Base-by-base conservation (phyloP, 1,140 invertebrate genomes). In the Magallana ariakensis region DNA sequence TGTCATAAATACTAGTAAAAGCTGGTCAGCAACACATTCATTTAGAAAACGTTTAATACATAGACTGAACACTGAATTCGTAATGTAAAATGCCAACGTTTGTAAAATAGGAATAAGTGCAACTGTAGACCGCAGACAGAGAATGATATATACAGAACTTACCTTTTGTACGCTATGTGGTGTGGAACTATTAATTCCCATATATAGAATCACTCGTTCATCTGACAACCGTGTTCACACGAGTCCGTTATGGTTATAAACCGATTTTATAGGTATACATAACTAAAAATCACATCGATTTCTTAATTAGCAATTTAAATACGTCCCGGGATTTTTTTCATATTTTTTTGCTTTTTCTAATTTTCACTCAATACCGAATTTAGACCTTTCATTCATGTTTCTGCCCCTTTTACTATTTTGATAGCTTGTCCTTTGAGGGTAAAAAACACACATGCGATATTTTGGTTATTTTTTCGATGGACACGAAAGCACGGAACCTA, bases 251-350 rank as follows among this genome's bases (percentile, higher is more conserved):
- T 75, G 66, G 13, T 75, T 75, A 60, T 75, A 75, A 26, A 75
- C 66, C 66, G 13, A 75, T 33, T 13, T 13, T 26, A 75, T 13
- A 75, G 11, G 22, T 75, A 75, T 22, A 66, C 22, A 33, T 10
- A 33, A 60, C 58, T 60, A 16, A 60, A 75, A 75, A 75, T 75
- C 26, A 26, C 11, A 75, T 75, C 66, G 66, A 75, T 75, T 75
- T 75, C 66, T 75, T 75, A 75, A 75, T 75, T 75, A 75, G 66
- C 66, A 75, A 75, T 75, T 75, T 75, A 75, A 75, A 75, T 75
- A 26, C 66, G 66, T 13, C 33, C 22, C 19, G 22, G 66, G 33
- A 46, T 46, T 46, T 46, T 46, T 46, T 46, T 46, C 5, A 46
- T 46, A 46, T 46, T 46, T 46, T 46, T 46, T 46, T 46, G 0